Base-by-base conservation (phyloP, 2,113 vertebrate species). In the Apeltes quadracus region DNA sequence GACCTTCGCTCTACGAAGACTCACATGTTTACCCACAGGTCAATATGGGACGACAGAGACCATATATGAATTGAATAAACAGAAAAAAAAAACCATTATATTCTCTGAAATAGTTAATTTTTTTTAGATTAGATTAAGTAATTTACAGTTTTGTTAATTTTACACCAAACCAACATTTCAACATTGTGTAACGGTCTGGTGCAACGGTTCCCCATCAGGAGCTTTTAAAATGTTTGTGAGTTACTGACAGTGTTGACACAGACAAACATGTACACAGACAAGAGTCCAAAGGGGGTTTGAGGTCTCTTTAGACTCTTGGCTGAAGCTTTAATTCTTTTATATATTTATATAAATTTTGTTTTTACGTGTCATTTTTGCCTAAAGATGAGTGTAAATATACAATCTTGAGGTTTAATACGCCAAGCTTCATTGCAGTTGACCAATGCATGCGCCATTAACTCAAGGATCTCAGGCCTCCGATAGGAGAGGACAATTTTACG, bases 171-270 rank as follows among this genome's bases (percentile, higher is more conserved):
- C 53, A 1, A 1, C 22, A 50, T 34, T 2, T 57, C 32, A 61
- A 81, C 3, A 2, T 88, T 89, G 63, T 80, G 78, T 46, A 87
- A 83, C 64, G 25, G 22, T 29, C 64, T 83, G 56, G 67, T 78
- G 76, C 62, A 70, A 82, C 44, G 63, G 29, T 68, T 68, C 29
- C 16, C 34, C 32, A 74, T 65, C 66, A 46, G 68, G 61, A 73
- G 13, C 63, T 59, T 51, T 43, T 41, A 34, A 46, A 9, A 72
- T 4, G 64, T 80, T 61, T 74, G 63, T 41, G 53, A 68, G 68
- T 64, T 76, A 73, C 62, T 70, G 66, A 76, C 54, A 61, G 20
- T 86, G 81, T 87, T 88, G 86, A 78, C 72, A 72, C 63, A 78
- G 67, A 68, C 23, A 22, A 62, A 44, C 53, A 73, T 59, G 66